phyloP scores from a whole-genome alignment of 2,797 vertebrate genomes.

The Apogon hyalosoma region DNA sequence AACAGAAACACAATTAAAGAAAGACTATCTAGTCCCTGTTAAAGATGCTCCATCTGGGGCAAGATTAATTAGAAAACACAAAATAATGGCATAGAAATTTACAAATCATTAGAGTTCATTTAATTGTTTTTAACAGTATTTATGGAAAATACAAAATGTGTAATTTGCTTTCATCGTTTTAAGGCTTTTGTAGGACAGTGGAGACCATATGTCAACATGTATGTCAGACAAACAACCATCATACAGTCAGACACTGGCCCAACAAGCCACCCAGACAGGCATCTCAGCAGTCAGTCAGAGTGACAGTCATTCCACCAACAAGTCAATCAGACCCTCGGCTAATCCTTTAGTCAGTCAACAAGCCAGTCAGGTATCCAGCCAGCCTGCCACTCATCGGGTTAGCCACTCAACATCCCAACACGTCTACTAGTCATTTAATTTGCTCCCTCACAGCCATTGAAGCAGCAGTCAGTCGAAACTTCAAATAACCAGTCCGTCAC shows the following conservation, averaged over 20 bases:
- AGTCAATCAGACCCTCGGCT: conserved; percentile 60
- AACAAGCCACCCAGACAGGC: conserved; percentile 36
- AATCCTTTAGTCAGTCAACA: conserved; percentile 69
- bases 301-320: conserved; percentile 59
- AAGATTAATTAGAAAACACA: not conserved
- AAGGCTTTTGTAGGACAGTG: not conserved
- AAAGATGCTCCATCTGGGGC: conserved; percentile 21
- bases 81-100: not conserved
- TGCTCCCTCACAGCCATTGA: conserved; percentile 34
- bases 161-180: not conserved
- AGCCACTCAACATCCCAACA: conserved; percentile 61
- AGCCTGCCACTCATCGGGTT: conserved; percentile 56
- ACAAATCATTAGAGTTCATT: conserved; percentile 9
- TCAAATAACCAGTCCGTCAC: conserved; percentile 71
- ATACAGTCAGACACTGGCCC: conserved; percentile 32
- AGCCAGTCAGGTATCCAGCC: conserved; percentile 58
- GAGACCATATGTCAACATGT: conserved; percentile 7
- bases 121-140: not conserved
- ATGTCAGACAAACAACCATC: conserved; percentile 28
- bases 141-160: not conserved
- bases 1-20: conserved; percentile 25
- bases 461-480: conserved; percentile 51
- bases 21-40: conserved; percentile 15
- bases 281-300: conserved; percentile 45
- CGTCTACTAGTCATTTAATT: conserved; percentile 55